phyloP scores from a whole-genome alignment of 2,113 vertebrate species.

The Amazona guildingii region DNA sequence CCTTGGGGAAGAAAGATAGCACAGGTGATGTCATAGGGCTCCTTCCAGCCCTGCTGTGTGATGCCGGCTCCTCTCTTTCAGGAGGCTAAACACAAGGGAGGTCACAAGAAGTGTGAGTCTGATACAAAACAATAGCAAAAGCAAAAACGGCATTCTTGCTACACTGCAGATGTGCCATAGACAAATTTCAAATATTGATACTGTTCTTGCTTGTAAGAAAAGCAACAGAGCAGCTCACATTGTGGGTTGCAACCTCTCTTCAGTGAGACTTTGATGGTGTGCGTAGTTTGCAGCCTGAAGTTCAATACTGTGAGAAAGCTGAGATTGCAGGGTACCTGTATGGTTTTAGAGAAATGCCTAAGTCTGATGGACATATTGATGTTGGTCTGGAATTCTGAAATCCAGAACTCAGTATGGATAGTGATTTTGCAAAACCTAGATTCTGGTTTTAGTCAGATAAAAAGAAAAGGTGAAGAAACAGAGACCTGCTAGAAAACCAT shows the following conservation, averaged over 20 bases:
- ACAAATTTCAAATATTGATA: not conserved
- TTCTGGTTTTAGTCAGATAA: not conserved
- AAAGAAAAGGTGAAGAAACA: not conserved
- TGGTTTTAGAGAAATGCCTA: not conserved
- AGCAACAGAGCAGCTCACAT: not conserved
- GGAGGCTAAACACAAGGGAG: not conserved
- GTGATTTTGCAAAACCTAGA: not conserved
- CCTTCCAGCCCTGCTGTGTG: not conserved
- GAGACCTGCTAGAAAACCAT: not conserved
- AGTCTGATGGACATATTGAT: not conserved
- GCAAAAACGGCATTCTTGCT: not conserved
- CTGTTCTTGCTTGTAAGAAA: not conserved
- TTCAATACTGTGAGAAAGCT: not conserved
- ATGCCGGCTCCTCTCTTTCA: not conserved
- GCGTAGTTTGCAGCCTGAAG: not conserved
- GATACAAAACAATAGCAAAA: not conserved
- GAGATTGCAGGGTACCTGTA: not conserved
- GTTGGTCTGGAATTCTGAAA: not conserved
- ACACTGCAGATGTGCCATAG: not conserved
- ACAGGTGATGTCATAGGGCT: conserved; percentile 19
- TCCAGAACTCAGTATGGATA: not conserved
- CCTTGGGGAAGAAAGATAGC: conserved; percentile 29
- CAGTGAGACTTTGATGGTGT: not conserved
- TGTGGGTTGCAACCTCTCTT: not conserved
- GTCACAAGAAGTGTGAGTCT: rapidly evolving